Conservation (phyloP, 2,888 invertebrate species). For the Leptopterna dolabrata region DNA sequence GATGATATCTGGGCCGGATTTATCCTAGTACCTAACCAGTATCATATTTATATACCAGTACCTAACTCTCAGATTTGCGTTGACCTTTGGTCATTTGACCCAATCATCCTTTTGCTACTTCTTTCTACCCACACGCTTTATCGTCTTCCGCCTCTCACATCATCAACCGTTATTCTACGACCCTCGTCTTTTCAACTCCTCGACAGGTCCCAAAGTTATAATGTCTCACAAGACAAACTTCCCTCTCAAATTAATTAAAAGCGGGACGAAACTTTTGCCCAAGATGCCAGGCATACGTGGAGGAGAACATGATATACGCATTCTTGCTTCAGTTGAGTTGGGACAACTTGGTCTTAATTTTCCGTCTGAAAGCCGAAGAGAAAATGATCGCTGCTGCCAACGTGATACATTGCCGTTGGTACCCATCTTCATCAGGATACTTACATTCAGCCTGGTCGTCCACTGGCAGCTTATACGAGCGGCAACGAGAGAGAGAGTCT, state of each 20-base stretch:
- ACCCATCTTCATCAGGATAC: too few relatives aligned
- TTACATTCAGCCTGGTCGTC: too few relatives aligned
- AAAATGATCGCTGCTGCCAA: too few relatives aligned
- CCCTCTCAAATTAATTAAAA: conserved; percentile 29
- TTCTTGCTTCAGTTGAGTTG: background rate
- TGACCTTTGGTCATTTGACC: background rate
- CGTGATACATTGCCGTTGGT: too few relatives aligned
- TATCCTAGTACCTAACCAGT: too few relatives aligned
- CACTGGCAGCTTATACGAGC: too few relatives aligned
- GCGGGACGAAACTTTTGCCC: background rate
- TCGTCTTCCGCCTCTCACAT: background rate
- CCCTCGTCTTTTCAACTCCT: background rate
- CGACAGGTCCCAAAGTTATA: conserved; percentile 16
- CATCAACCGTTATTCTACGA: background rate
- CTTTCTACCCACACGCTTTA: background rate
- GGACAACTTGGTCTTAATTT: background rate
- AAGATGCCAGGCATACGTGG: conserved; percentile 28
- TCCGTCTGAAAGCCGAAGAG: background rate
- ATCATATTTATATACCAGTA: too few relatives aligned
- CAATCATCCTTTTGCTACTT: background rate
- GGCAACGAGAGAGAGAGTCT: too few relatives aligned
- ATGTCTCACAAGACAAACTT: conserved; percentile 25
- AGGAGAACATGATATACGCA: conserved; percentile 18
- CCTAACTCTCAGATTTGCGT: too few relatives aligned
- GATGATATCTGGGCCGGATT: too few relatives aligned